Evolutionary conservation across 2,888 invertebrate species (phyloP).

Genomic region (Aphodius granarius): DNA sequence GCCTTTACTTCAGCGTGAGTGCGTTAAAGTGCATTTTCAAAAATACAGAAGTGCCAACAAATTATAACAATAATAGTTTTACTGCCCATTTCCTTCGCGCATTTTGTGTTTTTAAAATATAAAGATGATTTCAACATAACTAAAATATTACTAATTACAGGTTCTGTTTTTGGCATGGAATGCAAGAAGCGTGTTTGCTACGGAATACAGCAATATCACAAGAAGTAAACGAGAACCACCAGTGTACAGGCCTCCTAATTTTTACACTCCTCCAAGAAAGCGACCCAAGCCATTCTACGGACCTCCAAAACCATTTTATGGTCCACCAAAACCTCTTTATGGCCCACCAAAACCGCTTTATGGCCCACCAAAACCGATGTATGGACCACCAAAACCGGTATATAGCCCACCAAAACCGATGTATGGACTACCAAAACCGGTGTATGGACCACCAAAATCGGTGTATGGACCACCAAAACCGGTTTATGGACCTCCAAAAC

Average conservation of each 20-base stretch:
- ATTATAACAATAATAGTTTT: background rate
- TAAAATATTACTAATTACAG: too few species aligned
- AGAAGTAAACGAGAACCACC: slow-evolving; percentile 25
- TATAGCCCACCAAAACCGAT: slow-evolving; percentile 38
- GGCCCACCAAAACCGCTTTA: slow-evolving; percentile 31
- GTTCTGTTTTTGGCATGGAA: background rate
- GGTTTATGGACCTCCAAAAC: slow-evolving; percentile 33
- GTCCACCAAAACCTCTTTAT: slow-evolving; percentile 27
- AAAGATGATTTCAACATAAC: too few species aligned
- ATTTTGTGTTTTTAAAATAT: too few species aligned
- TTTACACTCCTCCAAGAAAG: background rate
- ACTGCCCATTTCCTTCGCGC: too few species aligned
- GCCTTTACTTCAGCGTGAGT: background rate
- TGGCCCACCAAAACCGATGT: slow-evolving; percentile 37
- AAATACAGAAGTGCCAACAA: background rate
- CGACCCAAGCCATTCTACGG: background rate
- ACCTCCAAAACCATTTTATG: background rate
- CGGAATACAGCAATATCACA: background rate
- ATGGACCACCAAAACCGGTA: slow-evolving; percentile 38
- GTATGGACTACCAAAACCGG: slow-evolving; percentile 34
- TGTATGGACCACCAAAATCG: slow-evolving; percentile 23
- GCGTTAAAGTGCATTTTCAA: background rate
- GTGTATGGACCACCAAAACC: slow-evolving; percentile 28
- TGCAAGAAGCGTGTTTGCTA: background rate
- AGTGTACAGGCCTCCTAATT: slow-evolving; percentile 1